These are phyloP conservation scores for Cassiopea xamachana DNA, from an alignment of 30 jellyfish, hydroid and myxozoan genomes.

Conservation along the genomic window DNA sequence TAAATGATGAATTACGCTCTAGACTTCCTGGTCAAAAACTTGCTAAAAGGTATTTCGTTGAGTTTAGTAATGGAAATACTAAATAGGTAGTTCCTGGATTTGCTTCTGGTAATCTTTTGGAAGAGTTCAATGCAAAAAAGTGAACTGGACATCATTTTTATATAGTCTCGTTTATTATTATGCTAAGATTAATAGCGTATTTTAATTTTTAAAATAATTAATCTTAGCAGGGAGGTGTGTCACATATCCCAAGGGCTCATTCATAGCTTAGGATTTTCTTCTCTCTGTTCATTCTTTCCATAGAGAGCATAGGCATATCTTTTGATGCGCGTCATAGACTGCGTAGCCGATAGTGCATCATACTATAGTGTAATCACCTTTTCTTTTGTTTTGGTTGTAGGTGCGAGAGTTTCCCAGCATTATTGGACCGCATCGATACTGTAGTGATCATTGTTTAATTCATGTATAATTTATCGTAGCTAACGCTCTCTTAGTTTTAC, in stretches of 20 bases:
- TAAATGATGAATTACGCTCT: slow-evolving; percentile 36
- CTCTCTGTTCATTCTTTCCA: not conserved
- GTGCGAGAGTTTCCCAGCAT: no score
- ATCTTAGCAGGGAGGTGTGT: slow-evolving; percentile 65
- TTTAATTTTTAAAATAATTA: not conserved
- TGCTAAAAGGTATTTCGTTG: slow-evolving; percentile 32
- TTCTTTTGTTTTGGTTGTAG: no score
- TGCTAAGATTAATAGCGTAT: slow-evolving; percentile 13
- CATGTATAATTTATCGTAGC: no score
- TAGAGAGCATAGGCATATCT: no score
- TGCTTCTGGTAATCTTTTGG: slow-evolving; percentile 31
- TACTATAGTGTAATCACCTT: no score
- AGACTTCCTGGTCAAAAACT: slow-evolving; percentile 67
- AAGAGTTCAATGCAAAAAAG: slow-evolving; percentile 46
- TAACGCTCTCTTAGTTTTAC: no score
- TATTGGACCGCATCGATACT: no score
- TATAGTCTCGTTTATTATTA: not conserved
- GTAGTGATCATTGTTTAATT: no score
- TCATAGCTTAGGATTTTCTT: no score
- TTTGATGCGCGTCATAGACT: no score
- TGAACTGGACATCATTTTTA: slow-evolving; percentile 14
- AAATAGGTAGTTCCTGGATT: slow-evolving; percentile 51
- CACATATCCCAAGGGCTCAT: not conserved
- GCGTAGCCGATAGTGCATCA: no score
- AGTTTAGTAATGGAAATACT: slow-evolving; percentile 43